Base-by-base conservation (phyloP, 2,113 vertebrate genomes). In the Fukomys damarensis region DNA sequence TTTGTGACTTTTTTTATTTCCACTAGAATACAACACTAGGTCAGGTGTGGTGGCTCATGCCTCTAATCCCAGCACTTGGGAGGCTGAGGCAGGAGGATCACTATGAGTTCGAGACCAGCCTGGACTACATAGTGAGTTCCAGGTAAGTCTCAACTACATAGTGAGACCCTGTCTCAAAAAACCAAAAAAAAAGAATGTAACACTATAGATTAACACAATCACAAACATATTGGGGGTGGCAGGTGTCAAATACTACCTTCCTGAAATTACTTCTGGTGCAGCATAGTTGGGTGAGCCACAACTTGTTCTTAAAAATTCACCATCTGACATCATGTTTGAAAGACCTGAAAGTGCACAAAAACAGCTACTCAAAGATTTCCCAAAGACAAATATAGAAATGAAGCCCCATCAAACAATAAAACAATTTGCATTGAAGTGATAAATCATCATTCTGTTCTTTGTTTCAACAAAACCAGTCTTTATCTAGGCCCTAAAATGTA, bases 281-380 rank as follows among this genome's bases (percentile, higher is more conserved):
- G 99, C 99, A 93, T 99, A 99, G 98, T 99, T 99, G 95, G 99
- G 99, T 96, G 99, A 99, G 86, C 99, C 99, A 96, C 99, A 99
- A 97, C 99, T 99, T 66, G 99, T 99, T 98, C 99, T 99, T 98
- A 99, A 98, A 98, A 99, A 99, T 98, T 99, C 99, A 97, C 99
- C 99, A 95, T 99, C 99, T 89, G 99, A 99, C 99, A 99, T 99
- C 99, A 99, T 99, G 98, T 99, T 99, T 98, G 99, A 99, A 95
- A 99, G 99, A 98, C 99, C 99, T 99, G 98, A 94, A 98, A 98
- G 97, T 89, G 77, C 93, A 97, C 80, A 98, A 98, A 86, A 98
- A 93, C 66, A 97, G 96, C 83, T 89, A 96, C 85, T 98, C 95
- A 79, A 98, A 97, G 93, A 97, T 86, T 98, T 96, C 94, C 94